Evolutionary conservation across 1,140 invertebrate species (phyloP).

Genomic region (Ladona fulva): DNA sequence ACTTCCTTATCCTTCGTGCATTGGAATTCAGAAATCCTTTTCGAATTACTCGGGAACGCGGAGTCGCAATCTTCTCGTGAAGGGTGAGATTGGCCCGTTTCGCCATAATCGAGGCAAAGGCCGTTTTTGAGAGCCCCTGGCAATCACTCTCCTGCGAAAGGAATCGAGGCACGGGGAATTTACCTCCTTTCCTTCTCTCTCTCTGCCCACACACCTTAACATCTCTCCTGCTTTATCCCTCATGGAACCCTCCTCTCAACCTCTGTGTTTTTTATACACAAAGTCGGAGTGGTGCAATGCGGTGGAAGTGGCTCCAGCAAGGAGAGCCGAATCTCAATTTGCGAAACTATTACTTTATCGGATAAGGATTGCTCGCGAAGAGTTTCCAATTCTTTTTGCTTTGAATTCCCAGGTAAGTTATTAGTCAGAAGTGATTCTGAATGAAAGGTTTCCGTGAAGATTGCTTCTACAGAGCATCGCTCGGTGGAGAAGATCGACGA

Average conservation of each 20-base stretch:
- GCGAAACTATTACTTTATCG: too few relatives aligned
- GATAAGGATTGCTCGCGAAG: too few relatives aligned
- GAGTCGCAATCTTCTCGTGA: not conserved
- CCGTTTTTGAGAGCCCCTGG: not conserved
- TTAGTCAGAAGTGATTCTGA: too few relatives aligned
- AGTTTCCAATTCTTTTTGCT: too few relatives aligned
- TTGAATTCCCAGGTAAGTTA: too few relatives aligned
- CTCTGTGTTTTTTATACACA: not conserved
- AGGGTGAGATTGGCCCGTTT: not conserved
- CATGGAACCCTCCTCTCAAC: not conserved
- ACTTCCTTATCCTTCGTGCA: not conserved
- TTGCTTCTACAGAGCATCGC: too few relatives aligned
- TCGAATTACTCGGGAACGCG: not conserved
- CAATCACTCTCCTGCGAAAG: not conserved
- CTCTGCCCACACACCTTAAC: not conserved
- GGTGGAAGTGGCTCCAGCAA: not conserved
- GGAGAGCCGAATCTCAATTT: too few relatives aligned
- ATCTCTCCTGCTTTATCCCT: not conserved
- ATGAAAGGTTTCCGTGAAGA: too few relatives aligned
- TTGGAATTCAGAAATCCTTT: slow-evolving; percentile 5
- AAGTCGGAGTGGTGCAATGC: not conserved
- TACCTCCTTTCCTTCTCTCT: not conserved
- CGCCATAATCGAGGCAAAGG: not conserved
- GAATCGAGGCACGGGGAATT: not conserved
- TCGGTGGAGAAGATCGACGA: too few relatives aligned